These are phyloP conservation scores for Colinus virginianus DNA, from an alignment of 2,113 vertebrate genomes.

Conservation along the genomic window DNA sequence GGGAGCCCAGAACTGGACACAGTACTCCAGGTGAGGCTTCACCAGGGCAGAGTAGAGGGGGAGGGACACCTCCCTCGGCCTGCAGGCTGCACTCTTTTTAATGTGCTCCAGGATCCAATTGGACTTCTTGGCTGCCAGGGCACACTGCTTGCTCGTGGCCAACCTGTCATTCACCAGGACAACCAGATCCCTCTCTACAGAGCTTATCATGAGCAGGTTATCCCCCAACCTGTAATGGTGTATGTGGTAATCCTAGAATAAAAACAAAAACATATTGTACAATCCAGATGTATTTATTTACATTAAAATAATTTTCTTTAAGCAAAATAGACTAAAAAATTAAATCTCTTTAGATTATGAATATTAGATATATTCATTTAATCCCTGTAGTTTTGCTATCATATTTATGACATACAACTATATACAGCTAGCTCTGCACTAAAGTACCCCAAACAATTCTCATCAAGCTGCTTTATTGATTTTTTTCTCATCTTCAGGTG, in stretches of 20 bases:
- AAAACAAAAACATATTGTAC: accelerated
- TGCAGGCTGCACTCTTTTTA: no score
- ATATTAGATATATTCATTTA: neutral
- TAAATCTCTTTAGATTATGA: neutral
- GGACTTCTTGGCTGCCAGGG: no score
- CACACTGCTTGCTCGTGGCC: no score
- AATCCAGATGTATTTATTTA: neutral
- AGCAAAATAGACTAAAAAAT: neutral
- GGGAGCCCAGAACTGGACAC: no score
- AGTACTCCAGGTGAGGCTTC: no score
- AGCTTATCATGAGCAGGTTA: no score
- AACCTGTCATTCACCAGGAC: no score
- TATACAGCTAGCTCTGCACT: neutral
- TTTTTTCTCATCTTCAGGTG: neutral
- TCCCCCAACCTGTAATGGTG: no score
- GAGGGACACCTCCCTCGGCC: no score
- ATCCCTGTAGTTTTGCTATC: neutral
- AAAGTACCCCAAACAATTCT: neutral
- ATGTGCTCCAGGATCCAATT: no score
- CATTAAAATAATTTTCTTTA: neutral
- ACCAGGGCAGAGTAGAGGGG: no score
- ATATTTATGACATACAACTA: neutral
- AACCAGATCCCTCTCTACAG: no score
- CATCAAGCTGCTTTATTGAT: neutral
- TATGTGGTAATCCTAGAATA: neutral